phyloP scores from a whole-genome alignment of 1,140 invertebrate species.

The Akabosia matsudoensis region DNA sequence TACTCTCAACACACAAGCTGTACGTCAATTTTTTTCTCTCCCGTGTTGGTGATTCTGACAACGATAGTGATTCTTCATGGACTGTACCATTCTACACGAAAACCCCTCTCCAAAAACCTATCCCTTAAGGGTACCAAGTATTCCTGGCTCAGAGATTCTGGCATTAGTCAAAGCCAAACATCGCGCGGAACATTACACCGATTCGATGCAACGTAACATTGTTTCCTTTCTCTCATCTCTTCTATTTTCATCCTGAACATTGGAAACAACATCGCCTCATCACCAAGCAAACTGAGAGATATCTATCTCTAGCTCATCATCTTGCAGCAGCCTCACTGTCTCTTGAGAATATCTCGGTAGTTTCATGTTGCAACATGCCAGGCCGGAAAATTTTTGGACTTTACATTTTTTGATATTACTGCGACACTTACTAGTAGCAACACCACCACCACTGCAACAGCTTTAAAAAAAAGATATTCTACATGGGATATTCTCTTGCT shows the following conservation, averaged over 20 bases:
- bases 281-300: not conserved
- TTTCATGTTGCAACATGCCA: conserved; percentile 13
- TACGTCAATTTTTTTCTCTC: not conserved
- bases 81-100: not conserved
- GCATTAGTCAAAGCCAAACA: too few species aligned
- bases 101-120: not conserved
- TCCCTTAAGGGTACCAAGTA: conserved; percentile 12
- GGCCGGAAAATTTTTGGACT: not conserved
- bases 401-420: conserved; percentile 8
- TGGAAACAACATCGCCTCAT: not conserved
- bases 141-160: too few species aligned
- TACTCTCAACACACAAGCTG: too few species aligned
- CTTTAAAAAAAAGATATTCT: not conserved
- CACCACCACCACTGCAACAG: not conserved
- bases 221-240: not conserved
- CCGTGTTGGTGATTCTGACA: conserved; percentile 3
- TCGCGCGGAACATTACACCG: too few species aligned
- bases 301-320: conserved; percentile 22
- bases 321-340: conserved; percentile 16
- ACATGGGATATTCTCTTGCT: not conserved
- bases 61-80: not conserved
- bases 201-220: too few species aligned
- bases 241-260: not conserved
- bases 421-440: too few species aligned
- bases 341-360: conserved; percentile 7